These are phyloP conservation scores for Agriopis leucophaearia DNA, from an alignment of 2,888 invertebrate species.

Conservation along the genomic window DNA sequence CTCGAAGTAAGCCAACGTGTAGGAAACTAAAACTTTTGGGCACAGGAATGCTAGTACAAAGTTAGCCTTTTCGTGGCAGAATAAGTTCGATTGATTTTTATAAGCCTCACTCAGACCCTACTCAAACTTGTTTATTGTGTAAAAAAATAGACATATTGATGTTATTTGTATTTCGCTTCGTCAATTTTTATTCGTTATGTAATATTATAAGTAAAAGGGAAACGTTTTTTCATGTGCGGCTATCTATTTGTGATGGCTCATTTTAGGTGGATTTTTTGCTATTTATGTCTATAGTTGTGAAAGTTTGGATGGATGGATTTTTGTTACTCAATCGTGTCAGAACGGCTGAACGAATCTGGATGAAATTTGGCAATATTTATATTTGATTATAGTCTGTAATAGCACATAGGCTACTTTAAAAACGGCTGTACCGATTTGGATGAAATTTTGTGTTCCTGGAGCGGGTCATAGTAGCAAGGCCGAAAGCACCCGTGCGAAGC, in stretches of 20 bases:
- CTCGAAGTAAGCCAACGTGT: constrained; percentile 30
- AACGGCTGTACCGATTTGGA: too few relatives aligned
- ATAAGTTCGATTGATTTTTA: constrained; percentile 35
- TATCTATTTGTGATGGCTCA: neutral
- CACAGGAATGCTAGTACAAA: constrained; percentile 40
- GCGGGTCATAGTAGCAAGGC: too few relatives aligned
- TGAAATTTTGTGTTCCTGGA: too few relatives aligned
- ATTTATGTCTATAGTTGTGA: too few relatives aligned
- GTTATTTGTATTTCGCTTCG: constrained; percentile 25
- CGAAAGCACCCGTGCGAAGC: too few relatives aligned
- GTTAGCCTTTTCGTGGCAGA: constrained; percentile 33
- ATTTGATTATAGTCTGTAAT: too few relatives aligned
- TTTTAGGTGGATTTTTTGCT: too few relatives aligned
- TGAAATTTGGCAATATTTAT: too few relatives aligned
- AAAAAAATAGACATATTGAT: constrained; percentile 22
- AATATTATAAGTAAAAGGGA: neutral
- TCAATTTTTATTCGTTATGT: constrained; percentile 1
- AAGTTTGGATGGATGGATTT: too few relatives aligned
- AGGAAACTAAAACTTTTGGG: constrained; percentile 37
- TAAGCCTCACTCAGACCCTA: constrained; percentile 23
- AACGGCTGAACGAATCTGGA: too few relatives aligned
- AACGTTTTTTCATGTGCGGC: neutral
- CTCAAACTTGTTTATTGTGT: constrained; percentile 32
- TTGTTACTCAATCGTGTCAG: too few relatives aligned
- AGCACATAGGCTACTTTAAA: too few relatives aligned